Evolutionary conservation across 2,888 invertebrate genomes (phyloP), one percentile per base, ranked within the genome.

Genomic region (Mimumesa dahlbomi): DNA sequence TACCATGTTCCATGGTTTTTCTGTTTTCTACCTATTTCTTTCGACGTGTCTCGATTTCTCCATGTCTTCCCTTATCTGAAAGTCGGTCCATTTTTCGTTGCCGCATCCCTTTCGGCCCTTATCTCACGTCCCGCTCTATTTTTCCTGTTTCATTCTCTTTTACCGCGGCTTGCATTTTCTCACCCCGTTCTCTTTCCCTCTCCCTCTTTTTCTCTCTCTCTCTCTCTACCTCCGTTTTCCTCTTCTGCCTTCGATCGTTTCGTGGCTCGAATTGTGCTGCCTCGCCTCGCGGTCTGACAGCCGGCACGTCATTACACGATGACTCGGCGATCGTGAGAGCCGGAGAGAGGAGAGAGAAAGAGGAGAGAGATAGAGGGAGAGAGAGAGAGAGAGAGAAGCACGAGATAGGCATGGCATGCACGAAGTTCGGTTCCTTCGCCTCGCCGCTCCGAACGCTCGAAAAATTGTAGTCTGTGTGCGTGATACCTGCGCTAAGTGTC

Each of bases 241-340:
- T 21, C 31, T n/a, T n/a, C 52, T 50, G 53, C 57, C 43, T 62
- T 59, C 79, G 78, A 78, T 78, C 73, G 81, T 82, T 82, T 81
- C 77, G 76, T 82, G 81, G 68, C 65, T 77, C 81, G 77, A 77
- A 81, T 81, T 73, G 81, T 73, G 74, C 72, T 76, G 75, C 66
- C 70, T 75, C 76, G 81, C 72, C 77, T 81, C 82, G 80, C 76
- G 78, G 77, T 78, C 83, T 84, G 85, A 86, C 87, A 87, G 83
- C 82, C 86, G 82, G 86, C 84, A 83, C 88, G 85, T 88, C 88
- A 89, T 89, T 89, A 89, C 88, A 87, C 84, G 87, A 86, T 89
- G 89, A 89, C 89, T 89, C 84, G 84, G 78, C 87, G 77, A 75
- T 81, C 83, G 82, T 61, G 61, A 25, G 61, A 22, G 38, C 48